These are phyloP conservation scores for Palythoa grandis DNA, from an alignment of 92 coral and sea anemone genomes.

Conservation along the genomic window DNA sequence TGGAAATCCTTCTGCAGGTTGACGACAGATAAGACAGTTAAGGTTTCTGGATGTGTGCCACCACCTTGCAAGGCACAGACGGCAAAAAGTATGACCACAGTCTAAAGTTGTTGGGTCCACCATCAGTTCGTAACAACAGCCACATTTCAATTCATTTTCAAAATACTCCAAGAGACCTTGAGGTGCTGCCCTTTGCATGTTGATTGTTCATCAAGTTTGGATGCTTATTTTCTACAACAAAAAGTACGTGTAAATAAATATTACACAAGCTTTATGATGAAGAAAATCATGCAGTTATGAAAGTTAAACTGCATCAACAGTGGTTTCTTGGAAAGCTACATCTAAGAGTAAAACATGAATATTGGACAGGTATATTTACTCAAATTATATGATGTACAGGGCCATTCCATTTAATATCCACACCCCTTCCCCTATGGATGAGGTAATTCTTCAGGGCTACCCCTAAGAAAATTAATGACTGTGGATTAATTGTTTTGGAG, in stretches of 20 bases:
- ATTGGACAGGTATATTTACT: too few species aligned
- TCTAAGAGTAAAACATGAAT: too few species aligned
- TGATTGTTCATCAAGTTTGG: not conserved
- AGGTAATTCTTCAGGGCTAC: too few species aligned
- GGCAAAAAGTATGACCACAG: slow-evolving; percentile 97
- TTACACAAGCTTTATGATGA: too few species aligned
- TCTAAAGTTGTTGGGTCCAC: slow-evolving; percentile 95
- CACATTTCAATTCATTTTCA: slow-evolving; percentile 80
- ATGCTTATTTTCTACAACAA: not conserved
- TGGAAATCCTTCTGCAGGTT: slow-evolving; percentile 84
- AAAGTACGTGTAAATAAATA: not conserved
- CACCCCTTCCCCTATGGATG: too few species aligned
- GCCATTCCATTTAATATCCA: too few species aligned
- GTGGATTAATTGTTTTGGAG: too few species aligned
- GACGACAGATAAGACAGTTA: slow-evolving; percentile 92
- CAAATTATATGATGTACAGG: too few species aligned
- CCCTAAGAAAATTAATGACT: too few species aligned
- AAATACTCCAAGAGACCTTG: slow-evolving; percentile 7
- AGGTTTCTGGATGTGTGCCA: slow-evolving; percentile 75
- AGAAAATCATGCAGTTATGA: too few species aligned
- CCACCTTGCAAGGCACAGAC: slow-evolving; percentile 93
- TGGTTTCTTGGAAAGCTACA: too few species aligned
- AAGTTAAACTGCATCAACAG: too few species aligned
- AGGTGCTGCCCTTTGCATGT: not conserved
- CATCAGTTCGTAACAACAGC: slow-evolving; percentile 96